Percentiles rank a stretch among this genome's conserved stretches.
phyloP scores from a whole-genome alignment of 2,888 invertebrate genomes.

The Lysandra bellargus region DNA sequence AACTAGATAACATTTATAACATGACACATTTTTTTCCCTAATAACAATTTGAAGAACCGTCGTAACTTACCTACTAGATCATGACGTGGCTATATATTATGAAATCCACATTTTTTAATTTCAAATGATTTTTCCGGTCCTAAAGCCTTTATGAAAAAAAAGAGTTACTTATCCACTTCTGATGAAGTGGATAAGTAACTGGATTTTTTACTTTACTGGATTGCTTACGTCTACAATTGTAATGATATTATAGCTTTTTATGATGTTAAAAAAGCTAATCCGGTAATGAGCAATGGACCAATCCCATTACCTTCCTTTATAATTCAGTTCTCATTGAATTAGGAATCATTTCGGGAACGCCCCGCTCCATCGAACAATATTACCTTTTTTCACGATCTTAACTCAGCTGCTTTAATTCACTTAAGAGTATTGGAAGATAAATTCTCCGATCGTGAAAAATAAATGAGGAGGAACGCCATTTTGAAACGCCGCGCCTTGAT shows the following conservation, averaged over 20 bases:
- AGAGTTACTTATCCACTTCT: too few species aligned
- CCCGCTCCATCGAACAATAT: background rate
- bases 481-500: background rate
- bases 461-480: conserved; percentile 6
- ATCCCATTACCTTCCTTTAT: conserved; percentile 1
- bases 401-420: conserved; percentile 26
- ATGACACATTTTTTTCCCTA: too few species aligned
- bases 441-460: background rate
- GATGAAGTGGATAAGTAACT: too few species aligned
- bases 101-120: too few species aligned
- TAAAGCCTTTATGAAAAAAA: too few species aligned
- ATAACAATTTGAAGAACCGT: too few species aligned
- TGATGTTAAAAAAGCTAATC: background rate
- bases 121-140: too few species aligned
- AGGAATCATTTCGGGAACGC: background rate
- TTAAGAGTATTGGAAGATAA: conserved; percentile 25
- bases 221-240: background rate
- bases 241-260: background rate
- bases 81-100: too few species aligned
- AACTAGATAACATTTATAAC: too few species aligned
- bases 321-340: conserved; percentile 27
- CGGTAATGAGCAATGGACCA: background rate
- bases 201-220: too few species aligned
- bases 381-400: conserved; percentile 19
- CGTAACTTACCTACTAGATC: too few species aligned